Base-by-base conservation (phyloP, 1,140 invertebrate species). In the Maconellicoccus hirsutus region DNA sequence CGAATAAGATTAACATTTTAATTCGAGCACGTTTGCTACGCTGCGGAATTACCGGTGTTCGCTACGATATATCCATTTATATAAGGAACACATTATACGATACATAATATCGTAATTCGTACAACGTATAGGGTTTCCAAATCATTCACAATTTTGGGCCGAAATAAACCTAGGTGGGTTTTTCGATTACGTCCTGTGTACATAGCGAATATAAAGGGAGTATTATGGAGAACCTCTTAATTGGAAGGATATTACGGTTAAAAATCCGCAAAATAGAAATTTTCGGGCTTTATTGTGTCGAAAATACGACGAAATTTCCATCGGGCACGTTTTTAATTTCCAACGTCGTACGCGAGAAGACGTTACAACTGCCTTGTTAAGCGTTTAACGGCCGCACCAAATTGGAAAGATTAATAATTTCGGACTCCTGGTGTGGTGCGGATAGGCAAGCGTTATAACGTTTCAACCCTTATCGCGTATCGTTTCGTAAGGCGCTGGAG, bases 311-410 rank as follows among this genome's bases (percentile, higher is more conserved):
- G 42, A 52, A 52, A 52, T 52, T 52, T 19, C n/a, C 42, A 52
- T 52, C 42, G 42, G 42, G 42, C 42, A 52, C 42, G 42, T 52
- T 52, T 52, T 52, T 52, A 52, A 52, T 52, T 52, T 52, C 42
- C 42, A 52, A 52, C 42, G n/a, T 52, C 12, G 42, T 52, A 52
- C 42, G 42, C 42, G 42, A 52, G 42, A 52, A 52, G 42, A 52
- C 42, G 42, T 52, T 52, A 52, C 42, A 52, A 52, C 42, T 52
- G 42, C 42, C 42, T 52, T 52, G 42, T 52, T 52, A 52, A 52
- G 6, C n/a, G 42, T 52, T 52, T 52, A 52, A 52, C 42, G 42
- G n/a, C 42, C 42, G n/a, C n/a, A 52, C 42, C 42, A 52, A 52
- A 52, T 14, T 52, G 42, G 2, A 52, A 52, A 52, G 42, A 52